These are phyloP conservation scores for Onychostoma macrolepis DNA, from an alignment of 2,113 vertebrate genomes.

Conservation along the genomic window DNA sequence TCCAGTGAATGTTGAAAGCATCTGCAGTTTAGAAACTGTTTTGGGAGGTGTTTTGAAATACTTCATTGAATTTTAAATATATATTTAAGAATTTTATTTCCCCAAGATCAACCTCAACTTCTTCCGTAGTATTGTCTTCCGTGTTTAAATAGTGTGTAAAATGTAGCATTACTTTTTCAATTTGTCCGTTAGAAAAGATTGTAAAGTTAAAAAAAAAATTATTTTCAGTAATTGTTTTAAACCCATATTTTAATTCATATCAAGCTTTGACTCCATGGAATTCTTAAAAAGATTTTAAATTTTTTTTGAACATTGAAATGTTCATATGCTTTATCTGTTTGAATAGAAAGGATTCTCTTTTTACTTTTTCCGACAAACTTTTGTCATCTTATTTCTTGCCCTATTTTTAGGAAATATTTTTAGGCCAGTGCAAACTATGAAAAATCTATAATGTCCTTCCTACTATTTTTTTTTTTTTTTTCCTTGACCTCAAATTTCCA, in stretches of 20 bases:
- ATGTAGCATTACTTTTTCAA: not conserved
- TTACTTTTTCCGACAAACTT: not conserved
- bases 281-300: not conserved
- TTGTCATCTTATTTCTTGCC: not conserved
- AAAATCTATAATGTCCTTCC: not conserved
- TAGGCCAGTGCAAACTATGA: not conserved
- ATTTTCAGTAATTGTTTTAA: not conserved
- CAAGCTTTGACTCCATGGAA: not conserved
- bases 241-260: not conserved
- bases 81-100: conserved; percentile 9
- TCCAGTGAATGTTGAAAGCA: conserved; percentile 1
- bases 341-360: not conserved
- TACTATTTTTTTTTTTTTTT: not conserved
- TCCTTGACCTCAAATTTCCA: conserved; percentile 8
- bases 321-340: not conserved
- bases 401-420: not conserved
- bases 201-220: not conserved
- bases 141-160: not conserved
- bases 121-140: not conserved
- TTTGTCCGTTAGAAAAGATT: not conserved
- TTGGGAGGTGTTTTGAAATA: conserved; percentile 56
- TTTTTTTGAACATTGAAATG: not conserved
- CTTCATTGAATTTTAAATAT: conserved; percentile 54
- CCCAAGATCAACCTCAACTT: not conserved
- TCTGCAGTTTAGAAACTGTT: conserved; percentile 3